Conservation (phyloP, 1,140 invertebrate species). For the Hycleus phaleratus region DNA sequence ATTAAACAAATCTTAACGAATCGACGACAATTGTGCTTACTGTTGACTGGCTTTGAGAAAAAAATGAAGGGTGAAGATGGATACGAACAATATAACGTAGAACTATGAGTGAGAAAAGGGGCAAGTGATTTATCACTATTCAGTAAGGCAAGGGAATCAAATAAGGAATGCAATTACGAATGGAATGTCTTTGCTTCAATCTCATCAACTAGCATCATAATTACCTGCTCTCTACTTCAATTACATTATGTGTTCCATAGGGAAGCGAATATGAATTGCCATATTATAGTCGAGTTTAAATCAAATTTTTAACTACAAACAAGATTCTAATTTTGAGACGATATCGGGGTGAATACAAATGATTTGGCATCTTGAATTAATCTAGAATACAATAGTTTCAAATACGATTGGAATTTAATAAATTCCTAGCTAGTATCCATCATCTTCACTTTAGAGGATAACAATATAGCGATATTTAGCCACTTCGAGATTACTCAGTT, state of each 20-base stretch:
- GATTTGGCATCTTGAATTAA: too few relatives aligned
- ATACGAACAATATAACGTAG: too few relatives aligned
- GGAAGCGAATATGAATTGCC: not conserved
- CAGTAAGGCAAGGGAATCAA: slow-evolving; percentile 17
- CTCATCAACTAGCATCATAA: slow-evolving; percentile 23
- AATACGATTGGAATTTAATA: not conserved
- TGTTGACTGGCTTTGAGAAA: slow-evolving; percentile 3
- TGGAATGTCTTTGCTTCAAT: slow-evolving; percentile 31
- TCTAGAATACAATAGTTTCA: not conserved
- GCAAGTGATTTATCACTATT: slow-evolving; percentile 26
- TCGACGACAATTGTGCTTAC: slow-evolving; percentile 20
- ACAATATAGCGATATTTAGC: too few relatives aligned
- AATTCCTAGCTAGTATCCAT: not conserved
- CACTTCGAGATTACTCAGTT: too few relatives aligned
- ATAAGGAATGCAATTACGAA: slow-evolving; percentile 31
- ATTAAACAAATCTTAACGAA: slow-evolving; percentile 6
- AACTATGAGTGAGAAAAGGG: not conserved
- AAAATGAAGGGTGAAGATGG: too few relatives aligned
- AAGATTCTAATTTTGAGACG: not conserved
- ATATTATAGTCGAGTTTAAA: slow-evolving; percentile 4
- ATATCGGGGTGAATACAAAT: not conserved
- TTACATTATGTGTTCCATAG: slow-evolving; percentile 1
- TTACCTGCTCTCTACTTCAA: slow-evolving; percentile 9
- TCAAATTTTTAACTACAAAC: slow-evolving; percentile 1
- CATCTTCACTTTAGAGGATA: too few relatives aligned